Evolutionary conservation across 1,140 invertebrate species (phyloP), one percentile per base, ranked within the genome.

Genomic region (Aphaenogaster rudis): DNA sequence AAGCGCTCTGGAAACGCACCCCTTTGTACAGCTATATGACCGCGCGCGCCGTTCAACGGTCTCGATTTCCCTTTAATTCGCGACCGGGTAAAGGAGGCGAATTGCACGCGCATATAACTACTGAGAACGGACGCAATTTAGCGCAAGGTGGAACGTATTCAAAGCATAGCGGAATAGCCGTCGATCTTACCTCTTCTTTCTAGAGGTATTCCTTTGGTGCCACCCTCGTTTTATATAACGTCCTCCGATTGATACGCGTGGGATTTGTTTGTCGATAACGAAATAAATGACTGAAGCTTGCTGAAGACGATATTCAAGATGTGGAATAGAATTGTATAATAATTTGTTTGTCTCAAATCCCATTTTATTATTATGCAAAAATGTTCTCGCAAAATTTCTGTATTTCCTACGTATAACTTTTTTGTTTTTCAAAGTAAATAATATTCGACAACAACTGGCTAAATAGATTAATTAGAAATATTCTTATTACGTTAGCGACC

Each of bases 31-130:
- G 77, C 48, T 69, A 76, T 74, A 36, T 74, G 52, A 72, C 9
- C n/a, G 36, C 28, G 17, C 59, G 39, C 21, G 66, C 36, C 57
- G 45, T 57, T 69, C 59, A 63, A 50, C 80, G 36, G 88, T 92
- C 88, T 90, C 76, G 57, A 88, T 92, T 92, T 93, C 71, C 86
- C 80, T 90, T 92, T 92, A 92, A 90, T 86, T 88, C 69, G 42
- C 13, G 28, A 80, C 13, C 45, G 52, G 39, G 13, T 63, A 11
- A 67, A 45, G 17, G 45, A 13, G 13, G 13, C 66, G 33, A 28
- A 48, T 66, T 79, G 15, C 28, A 36, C 42, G 48, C n/a, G 66
- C 17, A 57, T 64, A 63, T 21, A 42, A 78, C 28, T 33, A 57
- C 28, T 63, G 36, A 50, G 21, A 57, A n/a, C n/a, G 28, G 8